Base-by-base conservation (phyloP, 2,113 vertebrate species). In the Equus quagga region DNA sequence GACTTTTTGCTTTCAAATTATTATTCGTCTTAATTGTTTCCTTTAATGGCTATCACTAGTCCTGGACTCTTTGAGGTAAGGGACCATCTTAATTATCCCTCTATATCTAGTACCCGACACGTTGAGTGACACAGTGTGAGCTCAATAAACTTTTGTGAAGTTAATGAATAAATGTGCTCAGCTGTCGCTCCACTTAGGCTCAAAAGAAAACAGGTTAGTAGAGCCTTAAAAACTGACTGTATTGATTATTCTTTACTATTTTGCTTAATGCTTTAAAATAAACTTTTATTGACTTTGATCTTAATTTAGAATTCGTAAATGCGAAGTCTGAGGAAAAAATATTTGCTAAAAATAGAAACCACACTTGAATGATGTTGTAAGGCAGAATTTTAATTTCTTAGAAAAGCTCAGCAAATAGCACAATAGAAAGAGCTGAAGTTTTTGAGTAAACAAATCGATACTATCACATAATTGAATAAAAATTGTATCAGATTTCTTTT, bases 161-260 rank as follows among this genome's bases (percentile, higher is more conserved):
- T 18, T 0, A 2, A 2, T 28, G 1, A n/a, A 9, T 49, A 19
- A 2, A 18, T 21, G 12, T 4, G 7, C n/a, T 83, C 0, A 14
- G 54, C 21, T n/a, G 15, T 33, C 0, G 1, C 0, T 4, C 10
- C 56, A 17, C 0, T 23, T 49, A 67, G 2, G 6, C 0, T 31
- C 21, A 80, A 9, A 36, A 33, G 36, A 56, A 49, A 67, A 1
- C 12, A n/a, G 4, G 2, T 23, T 31, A 56, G 75, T 0, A 1
- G 5, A 46, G 0, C 0, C 28, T 46, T 83, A 10, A 70, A 64
- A 62, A 58, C 10, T 0, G 17, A 75, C 5, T 26, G 26, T 3
- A 62, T 62, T 49, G 36, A n/a, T 51, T 4, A 9, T 10, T 75
- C 51, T 69, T 36, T 54, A 26, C 49, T 44, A 28, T 44, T 94